Evolutionary conservation across 2,113 vertebrate genomes (phyloP).

Genomic region (Solea solea): DNA sequence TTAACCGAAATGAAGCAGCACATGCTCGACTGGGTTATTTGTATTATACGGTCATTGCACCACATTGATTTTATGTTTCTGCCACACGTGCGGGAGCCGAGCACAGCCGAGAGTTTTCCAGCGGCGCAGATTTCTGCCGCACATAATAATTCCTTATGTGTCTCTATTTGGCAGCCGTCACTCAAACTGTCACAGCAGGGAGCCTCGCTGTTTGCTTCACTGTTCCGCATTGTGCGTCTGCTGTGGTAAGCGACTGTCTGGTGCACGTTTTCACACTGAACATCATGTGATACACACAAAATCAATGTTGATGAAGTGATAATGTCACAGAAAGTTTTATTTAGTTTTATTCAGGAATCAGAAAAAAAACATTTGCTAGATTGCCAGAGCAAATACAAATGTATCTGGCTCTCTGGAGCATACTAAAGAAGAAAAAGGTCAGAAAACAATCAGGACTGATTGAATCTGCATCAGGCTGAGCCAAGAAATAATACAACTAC

Average conservation of each 20-base stretch:
- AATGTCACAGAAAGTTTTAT: background rate
- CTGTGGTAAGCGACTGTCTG: constrained; percentile 17
- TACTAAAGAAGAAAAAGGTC: background rate
- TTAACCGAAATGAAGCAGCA: constrained; percentile 15
- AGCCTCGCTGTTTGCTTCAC: constrained; percentile 24
- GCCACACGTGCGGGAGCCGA: background rate
- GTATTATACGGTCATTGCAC: constrained; percentile 26
- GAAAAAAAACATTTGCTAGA: background rate
- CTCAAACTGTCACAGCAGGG: constrained; percentile 46
- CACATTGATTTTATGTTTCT: constrained; percentile 38
- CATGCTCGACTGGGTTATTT: constrained; percentile 11
- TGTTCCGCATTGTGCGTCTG: constrained; percentile 39
- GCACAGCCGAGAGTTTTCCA: constrained; percentile 16
- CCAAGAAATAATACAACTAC: background rate
- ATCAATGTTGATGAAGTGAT: background rate
- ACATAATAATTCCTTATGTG: constrained; percentile 38
- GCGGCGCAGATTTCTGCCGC: constrained; percentile 21
- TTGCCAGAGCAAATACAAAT: background rate
- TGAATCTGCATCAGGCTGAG: too few relatives aligned
- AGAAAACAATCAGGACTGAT: background rate
- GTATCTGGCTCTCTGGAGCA: background rate
- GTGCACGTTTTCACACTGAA: constrained; percentile 7
- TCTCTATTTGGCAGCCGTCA: constrained; percentile 51
- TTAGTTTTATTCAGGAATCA: background rate
- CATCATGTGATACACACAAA: background rate